Base-by-base conservation (phyloP, 2,113 vertebrate genomes). In the Mixornis gularis region DNA sequence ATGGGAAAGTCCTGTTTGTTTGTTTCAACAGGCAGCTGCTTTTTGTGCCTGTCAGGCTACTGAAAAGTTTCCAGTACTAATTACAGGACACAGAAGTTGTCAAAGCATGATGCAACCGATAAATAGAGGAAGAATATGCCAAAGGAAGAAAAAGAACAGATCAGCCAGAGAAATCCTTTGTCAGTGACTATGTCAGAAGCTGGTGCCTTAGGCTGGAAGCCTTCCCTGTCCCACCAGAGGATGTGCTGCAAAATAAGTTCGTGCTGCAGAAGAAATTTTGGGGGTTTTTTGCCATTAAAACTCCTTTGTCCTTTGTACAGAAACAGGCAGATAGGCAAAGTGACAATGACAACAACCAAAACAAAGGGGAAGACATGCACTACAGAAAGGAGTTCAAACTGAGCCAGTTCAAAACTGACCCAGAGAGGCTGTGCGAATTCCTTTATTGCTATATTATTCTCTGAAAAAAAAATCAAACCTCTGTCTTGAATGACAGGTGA, bases 61-160 rank as follows among this genome's bases (percentile, higher is more conserved):
- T 83, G 93, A 95, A 53, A 46, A 60, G 46, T 70, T 86, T 44
- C 91, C 95, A 95, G 72, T 49, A 26, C 91, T 92, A 95, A 95
- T 70, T 91, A 81, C 89, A 4, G 3, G 65, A 51, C 44, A 65
- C 34, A 22, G 48, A 83, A 79, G 63, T 90, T 71, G 78, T 91
- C 89, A 69, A 79, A 91, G 93, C 79, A 64, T 29, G 83, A 94
- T 85, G 72, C 64, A 91, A 88, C n/a, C 87, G 43, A 89, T 59
- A 80, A 90, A 83, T 7, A 20, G 21, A 29, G 77, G 41, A 51
- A 30, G 62, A 58, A 77, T n/a, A 48, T 22, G 73, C 59, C 65
- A 79, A 49, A 85, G 69, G 74, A 79, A 68, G 81, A 76, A 52
- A 74, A 89, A 85, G 55, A 92, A 34, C 25, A 68, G 86, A 66